Base-by-base conservation (phyloP, 2,113 vertebrate genomes). In the Hippocampus mohnikei region DNA sequence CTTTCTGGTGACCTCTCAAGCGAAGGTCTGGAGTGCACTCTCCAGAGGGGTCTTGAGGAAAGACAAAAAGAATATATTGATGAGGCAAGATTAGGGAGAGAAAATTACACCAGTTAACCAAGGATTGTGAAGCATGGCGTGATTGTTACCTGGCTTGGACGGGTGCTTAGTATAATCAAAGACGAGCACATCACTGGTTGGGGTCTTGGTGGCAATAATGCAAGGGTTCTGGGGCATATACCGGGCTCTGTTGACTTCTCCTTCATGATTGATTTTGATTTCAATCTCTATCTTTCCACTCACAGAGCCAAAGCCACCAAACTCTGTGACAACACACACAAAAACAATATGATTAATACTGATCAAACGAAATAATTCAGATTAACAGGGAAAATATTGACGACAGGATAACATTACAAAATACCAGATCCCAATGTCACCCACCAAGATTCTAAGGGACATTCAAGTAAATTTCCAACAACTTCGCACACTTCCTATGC, bases 191-290 rank as follows among this genome's bases (percentile, higher is more conserved):
- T 99, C 97, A 1, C 96, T 97, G 81, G 97, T 97, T 13, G 97
- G 97, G 21, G 97, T 99, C 88, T 99, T 99, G 8, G 97, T 99
- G 63, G 96, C 97, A 12, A 99, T 99, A 84, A 98, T 98, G 61
- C 96, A 99, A 5, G 97, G 96, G 81, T 99, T 99, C 88, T 99
- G 97, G 1, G 96, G 97, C 97, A 99, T 99, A 84, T 99, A 98
- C 20, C 96, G 95, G 0, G 97, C 96, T 87, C 97, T 87, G 90
- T 99, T 99, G 76, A 99, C 97, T 85, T 99, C 97, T 69, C 97
- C 97, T 88, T 99, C 97, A 1, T 98, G 97, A 84, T 99, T 99
- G 68, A 99, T 99, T 91, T 99, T 99, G 82, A 99, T 99, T 81
- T 99, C 97, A 72, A 99, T 98, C 74, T 99, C 97, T 74, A 99